Evolutionary conservation across 2,113 vertebrate genomes (phyloP).

Genomic region (Cyphomyrus plagiostoma): DNA sequence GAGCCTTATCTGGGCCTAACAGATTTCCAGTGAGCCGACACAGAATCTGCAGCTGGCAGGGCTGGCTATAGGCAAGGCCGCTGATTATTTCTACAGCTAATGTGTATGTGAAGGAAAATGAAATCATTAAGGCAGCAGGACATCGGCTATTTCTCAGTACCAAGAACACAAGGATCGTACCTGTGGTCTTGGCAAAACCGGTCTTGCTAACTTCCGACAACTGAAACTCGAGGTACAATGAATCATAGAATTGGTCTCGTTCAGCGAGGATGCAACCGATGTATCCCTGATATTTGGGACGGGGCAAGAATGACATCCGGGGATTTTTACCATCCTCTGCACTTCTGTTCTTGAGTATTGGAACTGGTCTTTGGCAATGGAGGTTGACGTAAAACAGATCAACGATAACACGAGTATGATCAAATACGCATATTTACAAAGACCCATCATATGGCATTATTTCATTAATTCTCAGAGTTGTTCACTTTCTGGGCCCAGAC

Average conservation of each 20-base stretch:
- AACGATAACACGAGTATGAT: neutral
- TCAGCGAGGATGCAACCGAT: neutral
- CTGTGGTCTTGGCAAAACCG: neutral
- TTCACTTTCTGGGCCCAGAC: neutral
- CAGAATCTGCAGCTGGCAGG: slow-evolving; percentile 15
- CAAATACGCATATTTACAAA: neutral
- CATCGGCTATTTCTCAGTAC: neutral
- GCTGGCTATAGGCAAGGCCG: neutral
- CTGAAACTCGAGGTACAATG: neutral
- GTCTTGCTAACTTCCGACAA: neutral
- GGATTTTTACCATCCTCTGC: neutral
- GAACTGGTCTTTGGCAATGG: neutral
- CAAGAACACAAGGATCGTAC: neutral
- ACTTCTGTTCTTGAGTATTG: neutral
- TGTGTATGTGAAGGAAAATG: slow-evolving; percentile 1
- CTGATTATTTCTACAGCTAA: neutral
- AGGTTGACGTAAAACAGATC: neutral
- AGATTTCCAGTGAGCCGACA: slow-evolving; percentile 42
- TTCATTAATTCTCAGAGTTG: neutral
- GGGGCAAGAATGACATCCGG: neutral
- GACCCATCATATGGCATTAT: neutral
- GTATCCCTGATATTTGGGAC: neutral
- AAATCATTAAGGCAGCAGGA: neutral
- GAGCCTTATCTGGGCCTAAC: slow-evolving; percentile 53
- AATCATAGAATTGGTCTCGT: neutral